phyloP scores from a whole-genome alignment of 2,113 vertebrate genomes.

The Indicator indicator region DNA sequence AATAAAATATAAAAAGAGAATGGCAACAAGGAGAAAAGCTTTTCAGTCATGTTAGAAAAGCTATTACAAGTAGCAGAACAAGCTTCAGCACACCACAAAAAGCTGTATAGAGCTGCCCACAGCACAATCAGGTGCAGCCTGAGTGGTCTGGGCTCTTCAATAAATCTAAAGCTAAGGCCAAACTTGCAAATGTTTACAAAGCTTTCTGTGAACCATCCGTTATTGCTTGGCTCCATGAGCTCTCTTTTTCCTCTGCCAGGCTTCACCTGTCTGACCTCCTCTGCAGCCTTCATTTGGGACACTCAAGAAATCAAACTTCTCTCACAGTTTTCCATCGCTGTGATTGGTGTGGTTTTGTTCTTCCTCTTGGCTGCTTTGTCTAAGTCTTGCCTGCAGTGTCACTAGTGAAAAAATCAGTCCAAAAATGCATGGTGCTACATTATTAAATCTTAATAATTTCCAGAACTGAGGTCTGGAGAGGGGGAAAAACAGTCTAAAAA shows the following conservation, averaged over 20 bases:
- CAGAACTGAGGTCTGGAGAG: background rate
- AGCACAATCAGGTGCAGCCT: background rate
- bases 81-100: background rate
- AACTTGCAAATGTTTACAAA: constrained; percentile 53
- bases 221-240: background rate
- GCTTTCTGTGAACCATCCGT: background rate
- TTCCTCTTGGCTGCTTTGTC: background rate
- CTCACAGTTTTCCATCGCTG: background rate
- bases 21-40: constrained; percentile 27
- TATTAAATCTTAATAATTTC: constrained; percentile 39
- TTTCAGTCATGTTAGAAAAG: constrained; percentile 43
- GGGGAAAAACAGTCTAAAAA: background rate
- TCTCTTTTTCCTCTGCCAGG: background rate
- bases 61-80: constrained; percentile 44
- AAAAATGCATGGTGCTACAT: background rate
- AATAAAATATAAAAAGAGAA: constrained; percentile 27
- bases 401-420: background rate
- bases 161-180: constrained; percentile 25
- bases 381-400: background rate
- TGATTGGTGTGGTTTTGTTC: background rate
- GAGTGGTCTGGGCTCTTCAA: background rate
- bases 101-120: background rate
- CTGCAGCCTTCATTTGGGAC: background rate
- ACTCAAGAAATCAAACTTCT: background rate
- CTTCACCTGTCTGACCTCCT: background rate